A percentile compares a stretch with the other conserved stretches of the same genome.
These are phyloP conservation scores for Glyptemys insculpta DNA, from an alignment of 2,797 vertebrate species.

Conservation along the genomic window DNA sequence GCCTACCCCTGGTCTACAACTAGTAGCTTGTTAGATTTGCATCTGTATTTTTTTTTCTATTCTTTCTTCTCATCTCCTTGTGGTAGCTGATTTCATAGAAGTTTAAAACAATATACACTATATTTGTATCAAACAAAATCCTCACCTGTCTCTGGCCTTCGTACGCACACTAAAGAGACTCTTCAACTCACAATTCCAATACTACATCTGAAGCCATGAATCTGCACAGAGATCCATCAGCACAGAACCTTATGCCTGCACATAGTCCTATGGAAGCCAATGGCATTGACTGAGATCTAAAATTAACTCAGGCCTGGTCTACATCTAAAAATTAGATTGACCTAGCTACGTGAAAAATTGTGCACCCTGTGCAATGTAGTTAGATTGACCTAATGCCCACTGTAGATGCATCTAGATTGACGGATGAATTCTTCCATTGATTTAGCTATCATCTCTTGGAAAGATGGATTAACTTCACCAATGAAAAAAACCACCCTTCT, in stretches of 20 bases:
- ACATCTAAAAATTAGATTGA: not conserved
- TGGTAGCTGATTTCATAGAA: not conserved
- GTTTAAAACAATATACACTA: not conserved
- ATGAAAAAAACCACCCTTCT: not conserved
- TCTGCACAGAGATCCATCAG: not conserved
- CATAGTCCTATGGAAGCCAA: not conserved
- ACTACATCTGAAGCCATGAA: rapidly evolving
- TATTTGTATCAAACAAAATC: not conserved
- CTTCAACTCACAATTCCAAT: rapidly evolving
- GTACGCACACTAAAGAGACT: not conserved
- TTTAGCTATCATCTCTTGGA: not conserved
- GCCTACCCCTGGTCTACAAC: rapidly evolving
- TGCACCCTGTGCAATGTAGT: not conserved
- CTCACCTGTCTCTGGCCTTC: not conserved
- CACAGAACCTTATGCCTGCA: not conserved
- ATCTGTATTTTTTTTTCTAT: rapidly evolving
- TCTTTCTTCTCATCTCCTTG: not conserved
- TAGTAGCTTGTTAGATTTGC: rapidly evolving
- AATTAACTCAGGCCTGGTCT: not conserved
- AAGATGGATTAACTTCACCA: not conserved
- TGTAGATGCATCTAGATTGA: not conserved
- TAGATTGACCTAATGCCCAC: not conserved
- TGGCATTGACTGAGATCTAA: not conserved
- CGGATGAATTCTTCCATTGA: not conserved
- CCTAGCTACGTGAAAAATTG: not conserved